phyloP scores from a whole-genome alignment of 2,113 vertebrate species.

The Syngnathoides biaculeatus region DNA sequence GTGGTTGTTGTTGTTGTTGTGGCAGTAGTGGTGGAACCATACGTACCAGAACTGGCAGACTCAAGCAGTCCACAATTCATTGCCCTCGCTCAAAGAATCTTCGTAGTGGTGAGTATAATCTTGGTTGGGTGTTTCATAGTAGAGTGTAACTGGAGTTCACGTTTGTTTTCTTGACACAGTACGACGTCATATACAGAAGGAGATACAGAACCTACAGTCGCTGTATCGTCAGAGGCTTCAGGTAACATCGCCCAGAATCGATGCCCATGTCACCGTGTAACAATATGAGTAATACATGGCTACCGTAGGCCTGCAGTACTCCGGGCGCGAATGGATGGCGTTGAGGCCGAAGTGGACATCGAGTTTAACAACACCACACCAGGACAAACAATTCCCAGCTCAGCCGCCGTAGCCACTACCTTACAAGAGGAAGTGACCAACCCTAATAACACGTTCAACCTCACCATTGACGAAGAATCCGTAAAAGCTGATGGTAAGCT shows the following conservation, averaged over 20 bases:
- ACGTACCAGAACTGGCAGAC: neutral
- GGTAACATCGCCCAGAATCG: slow-evolving; percentile 5
- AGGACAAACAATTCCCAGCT: neutral
- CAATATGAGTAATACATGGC: neutral
- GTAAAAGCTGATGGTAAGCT: neutral
- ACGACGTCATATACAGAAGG: neutral
- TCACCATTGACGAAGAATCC: neutral
- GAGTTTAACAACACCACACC: slow-evolving; percentile 7
- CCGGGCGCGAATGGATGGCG: neutral
- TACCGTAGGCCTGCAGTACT: neutral
- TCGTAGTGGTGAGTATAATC: slow-evolving; percentile 1
- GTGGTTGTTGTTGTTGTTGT: neutral
- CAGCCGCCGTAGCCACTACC: neutral
- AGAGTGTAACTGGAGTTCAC: neutral
- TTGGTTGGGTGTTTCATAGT: neutral
- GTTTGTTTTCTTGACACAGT: slow-evolving; percentile 12
- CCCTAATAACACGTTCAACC: slow-evolving; percentile 9
- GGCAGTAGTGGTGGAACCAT: neutral
- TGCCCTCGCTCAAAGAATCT: neutral
- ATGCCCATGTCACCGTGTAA: neutral
- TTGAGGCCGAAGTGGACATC: slow-evolving; percentile 11
- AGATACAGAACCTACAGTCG: rapidly evolving
- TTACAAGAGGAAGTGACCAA: neutral
- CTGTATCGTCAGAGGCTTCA: neutral
- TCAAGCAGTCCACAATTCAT: neutral